These are phyloP conservation scores for Leucopternis melanops DNA, from an alignment of 2,113 vertebrate species.

Conservation along the genomic window DNA sequence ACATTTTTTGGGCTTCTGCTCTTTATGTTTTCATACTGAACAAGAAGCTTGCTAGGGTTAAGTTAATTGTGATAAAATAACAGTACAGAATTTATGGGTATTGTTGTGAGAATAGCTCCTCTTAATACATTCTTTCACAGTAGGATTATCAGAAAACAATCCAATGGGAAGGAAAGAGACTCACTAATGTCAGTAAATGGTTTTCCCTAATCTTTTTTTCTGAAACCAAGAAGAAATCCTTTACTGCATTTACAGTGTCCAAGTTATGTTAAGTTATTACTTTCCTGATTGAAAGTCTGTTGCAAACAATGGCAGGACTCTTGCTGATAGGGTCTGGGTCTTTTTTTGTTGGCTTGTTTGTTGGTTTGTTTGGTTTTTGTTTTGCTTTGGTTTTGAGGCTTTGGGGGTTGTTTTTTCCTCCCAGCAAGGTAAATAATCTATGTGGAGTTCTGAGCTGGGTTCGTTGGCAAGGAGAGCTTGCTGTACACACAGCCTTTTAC, in stretches of 20 bases:
- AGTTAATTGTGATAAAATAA: background rate
- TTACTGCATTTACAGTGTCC: background rate
- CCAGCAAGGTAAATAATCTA: background rate
- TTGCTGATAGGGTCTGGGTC: background rate
- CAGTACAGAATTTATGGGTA: background rate
- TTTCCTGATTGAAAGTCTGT: background rate
- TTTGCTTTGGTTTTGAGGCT: background rate
- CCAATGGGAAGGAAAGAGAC: background rate
- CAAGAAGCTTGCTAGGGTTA: background rate
- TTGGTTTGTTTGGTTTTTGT: background rate
- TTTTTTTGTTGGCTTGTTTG: background rate
- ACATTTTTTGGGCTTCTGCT: background rate
- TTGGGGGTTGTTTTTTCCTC: background rate
- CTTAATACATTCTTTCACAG: background rate
- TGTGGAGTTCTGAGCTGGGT: background rate
- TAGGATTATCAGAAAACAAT: background rate
- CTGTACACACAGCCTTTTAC: no score
- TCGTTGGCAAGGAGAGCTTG: background rate
- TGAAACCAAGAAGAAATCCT: background rate
- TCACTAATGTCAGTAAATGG: background rate
- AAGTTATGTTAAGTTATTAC: background rate
- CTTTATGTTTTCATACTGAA: background rate
- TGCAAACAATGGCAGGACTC: background rate
- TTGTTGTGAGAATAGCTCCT: background rate
- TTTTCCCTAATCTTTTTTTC: background rate